Evolutionary conservation across 2,888 invertebrate species (phyloP).

Genomic region (Ornithoptera alexandrae): DNA sequence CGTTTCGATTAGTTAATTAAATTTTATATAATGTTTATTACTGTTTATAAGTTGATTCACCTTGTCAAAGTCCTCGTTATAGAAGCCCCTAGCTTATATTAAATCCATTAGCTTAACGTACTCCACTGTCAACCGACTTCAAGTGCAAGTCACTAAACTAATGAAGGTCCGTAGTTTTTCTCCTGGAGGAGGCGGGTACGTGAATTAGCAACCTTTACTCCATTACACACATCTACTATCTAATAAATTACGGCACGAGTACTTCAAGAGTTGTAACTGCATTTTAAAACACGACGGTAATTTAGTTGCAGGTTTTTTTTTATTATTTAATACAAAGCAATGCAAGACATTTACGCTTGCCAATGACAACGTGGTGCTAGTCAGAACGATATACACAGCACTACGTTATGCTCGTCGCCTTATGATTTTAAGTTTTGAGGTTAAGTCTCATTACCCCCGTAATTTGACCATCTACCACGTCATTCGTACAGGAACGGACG

Average conservation of each 20-base stretch:
- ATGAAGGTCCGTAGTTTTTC: conserved; percentile 59
- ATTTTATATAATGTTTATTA: too few species aligned
- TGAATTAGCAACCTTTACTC: conserved; percentile 37
- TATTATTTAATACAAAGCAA: too few species aligned
- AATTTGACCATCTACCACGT: too few species aligned
- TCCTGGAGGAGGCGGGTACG: conserved; percentile 41
- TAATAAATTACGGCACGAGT: conserved; percentile 19
- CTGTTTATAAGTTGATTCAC: background rate
- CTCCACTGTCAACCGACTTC: conserved; percentile 36
- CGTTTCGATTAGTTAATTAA: too few species aligned
- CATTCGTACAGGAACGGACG: too few species aligned
- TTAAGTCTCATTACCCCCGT: too few species aligned
- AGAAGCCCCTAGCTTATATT: conserved; percentile 31
- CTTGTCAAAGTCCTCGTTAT: background rate
- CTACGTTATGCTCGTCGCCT: too few species aligned
- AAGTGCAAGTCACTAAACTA: conserved; percentile 69
- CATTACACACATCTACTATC: conserved; percentile 26
- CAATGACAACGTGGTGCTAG: too few species aligned
- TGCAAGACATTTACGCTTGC: too few species aligned
- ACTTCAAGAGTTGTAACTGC: conserved; percentile 4
- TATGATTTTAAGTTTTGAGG: too few species aligned
- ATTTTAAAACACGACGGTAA: conserved; percentile 44
- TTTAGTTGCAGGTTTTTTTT: conserved; percentile 28
- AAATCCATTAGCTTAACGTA: conserved; percentile 52
- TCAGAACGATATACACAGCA: too few species aligned